Percentiles rank a stretch among this genome's conserved stretches.
phyloP scores from a whole-genome alignment of 2,113 vertebrate genomes.

The Morone saxatilis region DNA sequence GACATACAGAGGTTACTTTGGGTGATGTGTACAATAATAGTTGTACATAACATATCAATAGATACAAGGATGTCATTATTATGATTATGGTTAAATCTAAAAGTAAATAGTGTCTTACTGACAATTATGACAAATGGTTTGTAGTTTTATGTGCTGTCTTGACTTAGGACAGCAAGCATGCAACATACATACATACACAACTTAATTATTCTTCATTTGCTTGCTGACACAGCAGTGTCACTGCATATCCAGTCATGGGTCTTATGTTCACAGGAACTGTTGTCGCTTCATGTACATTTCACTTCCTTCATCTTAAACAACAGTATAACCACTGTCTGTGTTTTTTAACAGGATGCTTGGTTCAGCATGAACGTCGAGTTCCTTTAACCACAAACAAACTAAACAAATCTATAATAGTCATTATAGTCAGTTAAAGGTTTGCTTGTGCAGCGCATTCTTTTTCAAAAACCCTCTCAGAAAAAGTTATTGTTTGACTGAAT shows the following conservation, averaged over 20 bases:
- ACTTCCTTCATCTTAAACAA: slow-evolving; percentile 57
- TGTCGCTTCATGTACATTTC: slow-evolving; percentile 34
- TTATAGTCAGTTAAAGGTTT: not conserved
- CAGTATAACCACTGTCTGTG: slow-evolving; percentile 25
- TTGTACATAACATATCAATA: too few relatives aligned
- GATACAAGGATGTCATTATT: too few relatives aligned
- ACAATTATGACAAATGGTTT: not conserved
- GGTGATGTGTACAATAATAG: too few relatives aligned
- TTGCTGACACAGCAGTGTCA: slow-evolving; percentile 48
- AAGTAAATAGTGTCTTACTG: too few relatives aligned
- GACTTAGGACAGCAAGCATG: not conserved
- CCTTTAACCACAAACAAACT: not conserved
- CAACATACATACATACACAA: not conserved
- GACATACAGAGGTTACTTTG: not conserved
- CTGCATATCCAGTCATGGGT: slow-evolving; percentile 2
- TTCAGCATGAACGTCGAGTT: not conserved
- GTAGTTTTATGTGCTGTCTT: not conserved
- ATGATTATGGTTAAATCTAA: too few relatives aligned
- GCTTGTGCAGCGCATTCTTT: too few relatives aligned
- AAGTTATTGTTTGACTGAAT: slow-evolving; percentile 39
- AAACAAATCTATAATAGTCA: not conserved
- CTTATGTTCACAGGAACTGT: slow-evolving; percentile 63
- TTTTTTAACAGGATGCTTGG: slow-evolving; percentile 15
- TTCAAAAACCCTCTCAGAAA: not conserved
- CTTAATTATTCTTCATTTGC: not conserved